phyloP scores from a whole-genome alignment of 2,888 invertebrate species.

The Ochropleura leucogaster region DNA sequence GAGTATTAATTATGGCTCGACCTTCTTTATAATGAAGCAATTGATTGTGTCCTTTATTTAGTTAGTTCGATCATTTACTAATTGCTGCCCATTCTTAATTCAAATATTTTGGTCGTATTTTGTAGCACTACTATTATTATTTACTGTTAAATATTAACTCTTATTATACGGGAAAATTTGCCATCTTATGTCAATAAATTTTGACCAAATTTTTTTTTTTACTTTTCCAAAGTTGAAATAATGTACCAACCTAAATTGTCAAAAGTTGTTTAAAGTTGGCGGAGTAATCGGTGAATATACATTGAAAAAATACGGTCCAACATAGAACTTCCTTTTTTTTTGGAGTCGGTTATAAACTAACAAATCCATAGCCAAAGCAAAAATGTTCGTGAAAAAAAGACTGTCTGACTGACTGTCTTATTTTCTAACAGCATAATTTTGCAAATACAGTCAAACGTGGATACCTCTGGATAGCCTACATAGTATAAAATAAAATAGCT shows the following conservation, averaged over 20 bases:
- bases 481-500: no score
- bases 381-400: background rate
- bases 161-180: background rate
- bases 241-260: background rate
- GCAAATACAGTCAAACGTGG: background rate
- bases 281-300: background rate
- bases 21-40: background rate
- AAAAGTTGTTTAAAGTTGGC: background rate
- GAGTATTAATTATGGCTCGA: slow-evolving; percentile 5
- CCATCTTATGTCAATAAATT: background rate
- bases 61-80: background rate
- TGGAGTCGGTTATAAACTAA: no score
- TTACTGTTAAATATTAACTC: background rate
- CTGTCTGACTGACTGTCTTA: background rate
- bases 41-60: background rate
- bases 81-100: background rate
- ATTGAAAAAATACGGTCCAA: no score
- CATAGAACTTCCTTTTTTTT: no score
- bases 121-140: background rate
- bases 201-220: background rate
- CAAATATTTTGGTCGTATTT: background rate
- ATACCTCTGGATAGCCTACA: background rate
- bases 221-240: background rate
- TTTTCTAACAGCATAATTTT: background rate
- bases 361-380: background rate